Conservation (phyloP, 2,113 vertebrate species). For the Rhabdomys dilectus region DNA sequence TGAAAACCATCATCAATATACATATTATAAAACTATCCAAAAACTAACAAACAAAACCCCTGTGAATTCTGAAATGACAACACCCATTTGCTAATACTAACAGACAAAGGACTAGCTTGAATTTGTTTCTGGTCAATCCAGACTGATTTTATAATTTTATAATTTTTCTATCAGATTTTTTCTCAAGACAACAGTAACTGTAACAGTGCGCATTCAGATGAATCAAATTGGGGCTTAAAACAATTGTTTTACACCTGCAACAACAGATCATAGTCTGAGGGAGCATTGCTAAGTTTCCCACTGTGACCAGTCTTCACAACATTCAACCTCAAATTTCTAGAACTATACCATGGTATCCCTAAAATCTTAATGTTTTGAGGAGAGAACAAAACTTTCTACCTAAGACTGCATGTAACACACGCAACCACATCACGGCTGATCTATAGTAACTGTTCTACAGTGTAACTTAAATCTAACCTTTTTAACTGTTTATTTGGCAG, state of each 20-base stretch:
- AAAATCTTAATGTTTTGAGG: not conserved
- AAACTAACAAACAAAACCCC: not conserved
- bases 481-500: not conserved
- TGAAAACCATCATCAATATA: constrained; percentile 13
- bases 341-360: not conserved
- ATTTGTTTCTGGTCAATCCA: not conserved
- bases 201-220: not conserved
- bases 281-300: not conserved
- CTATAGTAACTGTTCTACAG: not conserved
- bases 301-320: too few relatives aligned
- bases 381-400: not conserved
- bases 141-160: not conserved
- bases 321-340: not conserved
- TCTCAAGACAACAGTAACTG: not conserved
- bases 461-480: not conserved
- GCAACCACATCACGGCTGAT: not conserved
- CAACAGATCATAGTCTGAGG: not conserved
- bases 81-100: not conserved
- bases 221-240: not conserved
- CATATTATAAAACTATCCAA: not conserved
- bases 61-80: not conserved
- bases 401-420: not conserved
- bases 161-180: not conserved
- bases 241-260: not conserved
- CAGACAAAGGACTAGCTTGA: not conserved